Conservation (phyloP, 2,888 invertebrate genomes). For the Bombylius major region DNA sequence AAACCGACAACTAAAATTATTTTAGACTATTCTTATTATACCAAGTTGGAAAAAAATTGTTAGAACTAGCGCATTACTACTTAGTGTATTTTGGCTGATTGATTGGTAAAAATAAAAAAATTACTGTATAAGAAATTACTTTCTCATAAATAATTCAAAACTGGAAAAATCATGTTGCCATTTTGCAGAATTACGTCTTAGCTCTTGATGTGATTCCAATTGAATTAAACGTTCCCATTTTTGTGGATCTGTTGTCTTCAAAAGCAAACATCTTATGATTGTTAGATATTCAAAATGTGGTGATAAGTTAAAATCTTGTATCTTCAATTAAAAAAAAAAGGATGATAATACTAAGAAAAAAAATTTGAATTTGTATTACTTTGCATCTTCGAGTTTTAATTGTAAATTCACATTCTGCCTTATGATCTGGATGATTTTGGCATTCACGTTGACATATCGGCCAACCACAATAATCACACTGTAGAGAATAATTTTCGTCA, state of each 20-base stretch:
- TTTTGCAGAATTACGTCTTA: slow-evolving; percentile 47
- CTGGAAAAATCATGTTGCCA: slow-evolving; percentile 44
- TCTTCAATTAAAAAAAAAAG: slow-evolving; percentile 33
- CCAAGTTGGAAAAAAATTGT: too few relatives aligned
- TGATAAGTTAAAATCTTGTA: slow-evolving; percentile 46
- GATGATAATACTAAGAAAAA: background rate
- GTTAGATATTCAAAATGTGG: slow-evolving; percentile 65
- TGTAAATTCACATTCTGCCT: slow-evolving; percentile 60
- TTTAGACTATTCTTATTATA: too few relatives aligned
- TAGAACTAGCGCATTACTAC: too few relatives aligned
- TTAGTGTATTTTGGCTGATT: too few relatives aligned
- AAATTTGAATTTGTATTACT: slow-evolving; percentile 34
- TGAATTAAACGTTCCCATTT: slow-evolving; percentile 49
- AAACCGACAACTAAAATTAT: too few relatives aligned
- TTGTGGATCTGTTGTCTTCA: slow-evolving; percentile 47
- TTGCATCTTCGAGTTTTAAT: slow-evolving; percentile 44
- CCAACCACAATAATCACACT: slow-evolving; percentile 65
- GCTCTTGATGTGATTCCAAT: slow-evolving; percentile 54
- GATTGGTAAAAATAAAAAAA: too few relatives aligned
- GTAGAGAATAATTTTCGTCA: slow-evolving; percentile 34
- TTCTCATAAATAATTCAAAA: slow-evolving; percentile 34
- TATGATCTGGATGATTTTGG: slow-evolving; percentile 46
- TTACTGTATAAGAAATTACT: too few relatives aligned
- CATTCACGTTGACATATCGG: slow-evolving; percentile 61
- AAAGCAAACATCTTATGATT: slow-evolving; percentile 56